Evolutionary conservation across 2,113 vertebrate species (phyloP), one percentile per base, ranked within the genome.

Genomic region (Drymodes brunneopygia): DNA sequence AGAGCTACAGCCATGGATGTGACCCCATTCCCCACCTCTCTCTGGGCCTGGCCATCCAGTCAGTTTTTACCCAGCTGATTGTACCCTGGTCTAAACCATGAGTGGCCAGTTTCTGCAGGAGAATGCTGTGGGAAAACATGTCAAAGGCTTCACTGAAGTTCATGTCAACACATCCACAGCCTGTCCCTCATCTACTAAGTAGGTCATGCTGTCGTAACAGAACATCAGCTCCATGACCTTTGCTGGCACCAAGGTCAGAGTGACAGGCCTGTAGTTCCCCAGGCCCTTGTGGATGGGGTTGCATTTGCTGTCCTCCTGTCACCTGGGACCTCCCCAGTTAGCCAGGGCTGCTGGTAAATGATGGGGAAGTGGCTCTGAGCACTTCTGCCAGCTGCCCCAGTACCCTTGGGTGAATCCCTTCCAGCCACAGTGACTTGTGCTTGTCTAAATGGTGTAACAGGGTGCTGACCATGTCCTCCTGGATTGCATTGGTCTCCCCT

Each of bases 91-190:
- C 33, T 44, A 50, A 58, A 22, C 36, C 28, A 21, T 3, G 27
- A 73, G 17, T 4, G 5, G 44, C 33, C 19, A 51, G 19, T 36
- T 58, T 66, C 51, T 81, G 19, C 25, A 36, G 31, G 25, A 35
- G 20, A 8, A 31, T 33, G 9, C 44, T 45, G 23, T 51, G 51
- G 36, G 44, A 38, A 17, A 23, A 27, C 4, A 3, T 7, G 8
- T 8, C 53, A 60, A 42, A 47, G 45, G 20, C n/a, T 45, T 74
- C 54, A n/a, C 2, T 17, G 4, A 15, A n/a, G 44, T 38, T 19
- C 0, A 0, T 4, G n/a, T 38, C 14, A 20, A 1, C 53, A 67
- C 45, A 35, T 17, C 0, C 1, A 22, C n/a, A 61, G 29, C n/a
- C 47, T 38, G 60, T 44, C 36, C 18, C 45, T 69, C 5, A 0